phyloP scores from a whole-genome alignment of 2,888 invertebrate genomes.

The Ceramica pisi region DNA sequence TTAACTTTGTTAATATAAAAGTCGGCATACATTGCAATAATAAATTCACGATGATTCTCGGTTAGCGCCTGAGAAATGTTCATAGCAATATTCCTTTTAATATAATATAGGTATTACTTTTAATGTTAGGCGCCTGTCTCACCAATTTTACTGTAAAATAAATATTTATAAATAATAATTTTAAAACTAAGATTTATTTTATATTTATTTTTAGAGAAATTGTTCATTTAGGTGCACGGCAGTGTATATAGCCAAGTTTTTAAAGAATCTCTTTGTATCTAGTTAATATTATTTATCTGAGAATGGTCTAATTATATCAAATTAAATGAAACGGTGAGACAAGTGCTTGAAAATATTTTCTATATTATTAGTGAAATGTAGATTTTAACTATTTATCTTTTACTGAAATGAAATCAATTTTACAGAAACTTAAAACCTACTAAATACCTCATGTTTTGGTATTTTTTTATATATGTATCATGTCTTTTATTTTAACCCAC shows the following conservation, averaged over 20 bases:
- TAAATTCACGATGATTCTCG: background rate
- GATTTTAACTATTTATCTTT: constrained; percentile 3
- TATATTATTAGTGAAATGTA: constrained; percentile 11
- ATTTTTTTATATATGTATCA: background rate
- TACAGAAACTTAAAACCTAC: background rate
- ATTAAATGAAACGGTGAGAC: constrained; percentile 53
- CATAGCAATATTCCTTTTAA: constrained; percentile 29
- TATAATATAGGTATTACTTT: constrained; percentile 1
- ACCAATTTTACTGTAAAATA: constrained; percentile 50
- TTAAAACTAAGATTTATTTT: constrained; percentile 23
- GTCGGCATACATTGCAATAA: constrained; percentile 15
- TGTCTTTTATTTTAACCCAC: background rate
- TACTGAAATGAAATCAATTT: constrained; percentile 33
- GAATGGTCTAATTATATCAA: constrained; percentile 11
- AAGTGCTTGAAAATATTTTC: constrained; percentile 47
- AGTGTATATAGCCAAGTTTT: constrained; percentile 33
- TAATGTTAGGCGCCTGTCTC: constrained; percentile 60
- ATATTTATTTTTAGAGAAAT: constrained; percentile 4
- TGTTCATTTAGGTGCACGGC: background rate
- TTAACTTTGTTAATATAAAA: constrained; percentile 47
- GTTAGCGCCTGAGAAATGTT: constrained; percentile 26
- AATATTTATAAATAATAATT: constrained; percentile 28
- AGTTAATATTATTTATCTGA: constrained; percentile 43
- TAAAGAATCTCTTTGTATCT: constrained; percentile 13
- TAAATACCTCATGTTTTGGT: background rate